phyloP scores from a whole-genome alignment of 2,797 vertebrate genomes.

The Falco cherrug region DNA sequence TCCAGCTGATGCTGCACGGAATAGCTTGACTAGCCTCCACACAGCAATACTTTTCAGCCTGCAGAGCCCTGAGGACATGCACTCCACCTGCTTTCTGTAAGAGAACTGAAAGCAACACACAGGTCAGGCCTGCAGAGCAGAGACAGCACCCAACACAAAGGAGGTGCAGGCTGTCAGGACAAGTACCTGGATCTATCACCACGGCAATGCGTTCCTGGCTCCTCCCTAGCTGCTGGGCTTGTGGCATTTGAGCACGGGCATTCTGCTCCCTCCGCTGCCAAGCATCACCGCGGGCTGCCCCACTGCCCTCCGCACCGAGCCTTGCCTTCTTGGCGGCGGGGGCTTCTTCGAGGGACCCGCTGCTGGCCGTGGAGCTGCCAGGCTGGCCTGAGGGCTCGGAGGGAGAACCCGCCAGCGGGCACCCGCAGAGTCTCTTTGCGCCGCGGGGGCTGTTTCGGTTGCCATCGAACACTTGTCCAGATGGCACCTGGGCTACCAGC shows the following conservation, averaged over 20 bases:
- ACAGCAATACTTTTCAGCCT: conserved; percentile 84
- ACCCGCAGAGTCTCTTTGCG: not conserved
- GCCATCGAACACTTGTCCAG: not conserved
- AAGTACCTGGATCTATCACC: conserved; percentile 87
- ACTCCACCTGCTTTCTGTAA: conserved; percentile 87
- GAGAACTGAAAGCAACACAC: conserved; percentile 68
- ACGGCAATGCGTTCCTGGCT: conserved; percentile 85
- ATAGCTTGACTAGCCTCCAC: conserved; percentile 83
- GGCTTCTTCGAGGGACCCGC: not conserved
- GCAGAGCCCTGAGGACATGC: conserved; percentile 82
- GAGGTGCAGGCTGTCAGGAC: not conserved
- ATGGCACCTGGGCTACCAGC: too few relatives aligned
- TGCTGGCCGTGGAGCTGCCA: not conserved
- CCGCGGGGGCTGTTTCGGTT: accelerated
- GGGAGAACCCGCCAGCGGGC: not conserved
- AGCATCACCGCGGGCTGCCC: conserved; percentile 53
- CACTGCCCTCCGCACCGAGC: conserved; percentile 52
- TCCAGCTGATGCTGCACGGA: conserved; percentile 87
- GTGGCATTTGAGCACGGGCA: conserved; percentile 70
- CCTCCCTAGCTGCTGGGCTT: conserved; percentile 85
- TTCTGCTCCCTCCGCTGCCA: conserved; percentile 63
- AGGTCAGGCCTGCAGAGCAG: not conserved
- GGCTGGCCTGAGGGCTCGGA: not conserved
- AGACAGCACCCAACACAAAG: not conserved
- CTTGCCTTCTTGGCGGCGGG: conserved; percentile 63